Base-by-base conservation (phyloP, 2,113 vertebrate species). In the Sylvia atricapilla region DNA sequence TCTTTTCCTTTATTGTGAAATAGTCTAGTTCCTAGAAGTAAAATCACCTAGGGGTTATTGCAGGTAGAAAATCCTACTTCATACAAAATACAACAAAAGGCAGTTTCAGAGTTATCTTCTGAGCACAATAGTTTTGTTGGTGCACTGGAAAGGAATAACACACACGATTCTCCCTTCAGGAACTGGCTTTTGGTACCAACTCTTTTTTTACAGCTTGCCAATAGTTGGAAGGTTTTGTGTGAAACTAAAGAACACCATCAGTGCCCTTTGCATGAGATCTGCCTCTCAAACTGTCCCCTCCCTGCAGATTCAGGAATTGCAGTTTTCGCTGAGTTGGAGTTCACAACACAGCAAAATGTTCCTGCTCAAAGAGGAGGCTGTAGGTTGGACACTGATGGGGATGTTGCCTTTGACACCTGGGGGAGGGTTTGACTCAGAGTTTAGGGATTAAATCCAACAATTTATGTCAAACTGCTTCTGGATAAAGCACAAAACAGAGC, bases 31-130 rank as follows among this genome's bases (percentile, higher is more conserved):
- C 90, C 85, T 81, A 52, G 85, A 70, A 92, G 92, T 90, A 52
- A 90, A 94, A 93, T 86, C 82, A 63, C 64, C 24, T 2, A 4
- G 35, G 86, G 37, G 62, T 81, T 96, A 52, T 62, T 78, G 70
- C 76, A 46, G 69, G 70, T 68, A 77, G 31, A 81, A 90, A 93
- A 87, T 39, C 86, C 64, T 47, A 7, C 79, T 84, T 83, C 80
- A 62, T 39, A 84, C 68, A 86, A 74, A 93, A 80, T 15, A 69
- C 64, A 77, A 90, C 79, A 90, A 96, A 94, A 94, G 68, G 60
- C 73, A 80, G 52, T 90, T 88, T 86, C 83, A 67, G 94, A 76
- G 30, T 66, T 66, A 78, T 75, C 85, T 85, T 75, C 79, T 46
- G 44, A 96, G 90, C 76, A 87, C 90, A 92, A 67, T 41, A 30